Conservation (phyloP, 2,888 invertebrate species). For the Seira musarum region DNA sequence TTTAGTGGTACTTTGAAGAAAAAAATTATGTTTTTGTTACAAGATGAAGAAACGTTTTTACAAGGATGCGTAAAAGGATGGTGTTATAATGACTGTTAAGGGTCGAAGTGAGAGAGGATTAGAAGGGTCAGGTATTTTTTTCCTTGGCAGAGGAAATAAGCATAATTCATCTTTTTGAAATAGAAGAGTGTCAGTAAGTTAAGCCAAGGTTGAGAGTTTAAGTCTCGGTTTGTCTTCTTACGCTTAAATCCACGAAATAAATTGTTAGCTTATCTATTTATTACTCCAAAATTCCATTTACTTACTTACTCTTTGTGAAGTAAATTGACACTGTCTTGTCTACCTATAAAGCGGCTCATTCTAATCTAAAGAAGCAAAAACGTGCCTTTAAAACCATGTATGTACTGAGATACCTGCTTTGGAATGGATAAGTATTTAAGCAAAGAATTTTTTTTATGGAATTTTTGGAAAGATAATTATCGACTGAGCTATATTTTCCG, state of each 20-base stretch:
- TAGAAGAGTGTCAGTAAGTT: conserved; percentile 37
- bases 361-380: background rate
- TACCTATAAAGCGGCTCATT: background rate
- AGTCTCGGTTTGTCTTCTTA: conserved; percentile 7
- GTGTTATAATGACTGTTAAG: conserved; percentile 18
- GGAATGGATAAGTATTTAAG: background rate
- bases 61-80: background rate
- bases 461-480: conserved; percentile 5
- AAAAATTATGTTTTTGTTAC: conserved; percentile 25
- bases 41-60: conserved; percentile 1
- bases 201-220: conserved; percentile 29
- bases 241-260: conserved; percentile 12
- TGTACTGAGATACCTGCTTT: too few relatives aligned
- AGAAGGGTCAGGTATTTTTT: conserved; percentile 44
- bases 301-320: background rate
- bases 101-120: conserved; percentile 39
- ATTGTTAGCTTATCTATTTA: conserved; percentile 49
- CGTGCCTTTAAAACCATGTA: background rate
- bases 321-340: conserved; percentile 44
- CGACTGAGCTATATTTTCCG: background rate
- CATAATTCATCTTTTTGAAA: conserved; percentile 47
- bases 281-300: conserved; percentile 51
- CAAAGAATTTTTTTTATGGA: background rate
- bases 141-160: too few relatives aligned
- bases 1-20: conserved; percentile 1